These are phyloP conservation scores for Ylistrum balloti DNA, from an alignment of 1,140 invertebrate species.

Conservation along the genomic window DNA sequence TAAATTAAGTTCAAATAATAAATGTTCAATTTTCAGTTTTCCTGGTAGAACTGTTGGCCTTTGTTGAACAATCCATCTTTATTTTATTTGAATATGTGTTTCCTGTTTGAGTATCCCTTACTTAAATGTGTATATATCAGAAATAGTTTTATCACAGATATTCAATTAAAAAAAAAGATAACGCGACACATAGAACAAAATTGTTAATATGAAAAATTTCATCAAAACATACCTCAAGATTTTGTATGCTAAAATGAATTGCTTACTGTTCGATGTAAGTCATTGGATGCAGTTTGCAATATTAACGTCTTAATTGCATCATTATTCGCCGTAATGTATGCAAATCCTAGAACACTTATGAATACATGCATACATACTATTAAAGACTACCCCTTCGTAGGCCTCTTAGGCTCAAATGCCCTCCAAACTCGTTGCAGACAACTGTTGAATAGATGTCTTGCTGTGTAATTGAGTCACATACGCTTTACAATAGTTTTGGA, in stretches of 20 bases:
- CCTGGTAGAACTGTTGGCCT: not conserved
- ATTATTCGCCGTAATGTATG: not conserved
- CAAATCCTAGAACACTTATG: not conserved
- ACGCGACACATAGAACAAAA: not conserved
- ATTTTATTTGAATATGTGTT: not conserved
- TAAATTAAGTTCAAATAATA: conserved; percentile 6
- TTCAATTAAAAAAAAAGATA: too few species aligned
- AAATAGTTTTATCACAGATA: not conserved
- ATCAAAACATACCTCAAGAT: conserved; percentile 23
- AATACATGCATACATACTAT: not conserved
- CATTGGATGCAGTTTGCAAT: conserved; percentile 18
- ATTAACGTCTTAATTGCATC: too few species aligned
- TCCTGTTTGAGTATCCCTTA: not conserved
- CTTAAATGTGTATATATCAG: not conserved
- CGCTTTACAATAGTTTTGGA: not conserved
- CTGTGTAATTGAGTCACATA: not conserved
- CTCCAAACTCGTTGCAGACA: not conserved
- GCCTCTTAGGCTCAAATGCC: not conserved
- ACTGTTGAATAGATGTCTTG: not conserved
- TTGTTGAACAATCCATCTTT: not conserved
- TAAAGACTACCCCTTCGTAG: not conserved
- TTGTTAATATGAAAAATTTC: not conserved
- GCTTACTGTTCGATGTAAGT: not conserved
- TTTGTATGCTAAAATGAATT: not conserved
- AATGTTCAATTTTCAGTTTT: conserved; percentile 14